phyloP scores from a whole-genome alignment of 2,113 vertebrate species.

The Xenus cinereus region DNA sequence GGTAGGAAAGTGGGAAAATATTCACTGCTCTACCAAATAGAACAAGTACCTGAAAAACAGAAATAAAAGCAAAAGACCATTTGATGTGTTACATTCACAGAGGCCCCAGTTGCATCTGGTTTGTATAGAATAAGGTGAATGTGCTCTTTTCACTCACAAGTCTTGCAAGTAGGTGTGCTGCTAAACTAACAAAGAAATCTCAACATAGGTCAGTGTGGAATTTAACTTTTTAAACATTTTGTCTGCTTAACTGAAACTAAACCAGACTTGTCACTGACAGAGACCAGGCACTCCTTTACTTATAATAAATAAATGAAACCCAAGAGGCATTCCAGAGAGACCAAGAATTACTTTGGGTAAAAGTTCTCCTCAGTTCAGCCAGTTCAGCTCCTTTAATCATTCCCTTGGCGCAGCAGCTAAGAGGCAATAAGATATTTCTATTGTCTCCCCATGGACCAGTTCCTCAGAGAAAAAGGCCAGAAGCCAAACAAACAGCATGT shows the following conservation, averaged over 20 bases:
- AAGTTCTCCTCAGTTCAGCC: background rate
- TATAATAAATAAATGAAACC: background rate
- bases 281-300: background rate
- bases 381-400: background rate
- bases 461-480: background rate
- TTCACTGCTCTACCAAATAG: constrained; percentile 93
- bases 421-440: background rate
- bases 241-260: background rate
- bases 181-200: background rate
- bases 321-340: background rate
- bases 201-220: background rate
- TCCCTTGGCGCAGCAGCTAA: background rate
- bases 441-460: background rate
- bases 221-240: background rate
- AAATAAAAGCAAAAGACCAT: background rate
- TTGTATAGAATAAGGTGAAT: background rate
- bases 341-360: background rate
- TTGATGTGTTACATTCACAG: background rate
- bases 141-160: background rate
- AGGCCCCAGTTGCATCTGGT: background rate
- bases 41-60: constrained; percentile 85
- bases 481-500: background rate
- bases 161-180: background rate
- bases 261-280: background rate
- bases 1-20: constrained; percentile 95